A percentile compares a stretch with the other conserved stretches of the same genome.
Conservation (phyloP, 2,797 vertebrate species). For the Rhodeus uyekii region DNA sequence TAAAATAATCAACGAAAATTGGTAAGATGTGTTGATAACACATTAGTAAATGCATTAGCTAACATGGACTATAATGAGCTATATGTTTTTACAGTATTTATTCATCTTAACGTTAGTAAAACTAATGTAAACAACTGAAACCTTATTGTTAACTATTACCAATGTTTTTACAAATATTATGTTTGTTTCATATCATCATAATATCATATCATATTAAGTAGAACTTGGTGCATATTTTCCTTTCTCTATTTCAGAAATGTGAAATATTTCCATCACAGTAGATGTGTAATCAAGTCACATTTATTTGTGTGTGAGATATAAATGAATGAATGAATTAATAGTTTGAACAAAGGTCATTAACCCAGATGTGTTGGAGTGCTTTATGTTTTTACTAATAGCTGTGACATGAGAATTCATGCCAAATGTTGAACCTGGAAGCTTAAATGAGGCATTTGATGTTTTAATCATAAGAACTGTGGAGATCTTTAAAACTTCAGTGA, state of each 20-base stretch:
- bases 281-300: not conserved
- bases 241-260: slow-evolving; percentile 5
- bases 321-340: not conserved
- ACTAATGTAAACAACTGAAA: not conserved
- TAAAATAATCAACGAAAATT: not conserved
- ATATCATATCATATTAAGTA: not conserved
- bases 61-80: not conserved
- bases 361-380: not conserved
- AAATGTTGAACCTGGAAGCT: slow-evolving; percentile 5
- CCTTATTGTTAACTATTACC: not conserved
- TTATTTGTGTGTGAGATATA: not conserved
- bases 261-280: not conserved
- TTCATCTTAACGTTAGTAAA: not conserved
- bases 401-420: not conserved
- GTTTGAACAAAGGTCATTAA: not conserved
- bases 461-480: slow-evolving; percentile 13
- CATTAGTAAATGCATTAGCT: not conserved
- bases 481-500: not conserved
- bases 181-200: no score
- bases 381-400: not conserved
- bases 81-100: not conserved
- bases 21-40: not conserved
- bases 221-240: not conserved
- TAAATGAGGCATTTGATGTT: not conserved
- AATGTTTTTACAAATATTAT: not conserved